Percentiles rank a stretch among this genome's conserved stretches.
Evolutionary conservation across 2,888 invertebrate genomes (phyloP).

Genomic region (Hololepta plana): DNA sequence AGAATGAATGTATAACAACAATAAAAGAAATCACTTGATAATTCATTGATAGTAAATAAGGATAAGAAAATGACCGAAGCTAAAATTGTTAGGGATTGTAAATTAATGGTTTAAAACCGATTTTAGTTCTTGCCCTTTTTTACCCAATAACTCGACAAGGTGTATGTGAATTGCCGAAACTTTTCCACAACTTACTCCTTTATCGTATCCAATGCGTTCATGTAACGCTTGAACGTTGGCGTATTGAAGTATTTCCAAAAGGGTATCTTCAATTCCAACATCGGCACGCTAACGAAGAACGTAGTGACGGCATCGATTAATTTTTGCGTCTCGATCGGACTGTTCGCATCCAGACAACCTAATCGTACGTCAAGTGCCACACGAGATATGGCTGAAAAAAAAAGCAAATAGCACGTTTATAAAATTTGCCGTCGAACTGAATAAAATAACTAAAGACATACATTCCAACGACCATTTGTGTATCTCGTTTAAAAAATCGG

Average conservation of each 20-base stretch:
- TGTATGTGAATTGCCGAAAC: no score
- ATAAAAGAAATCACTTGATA: no score
- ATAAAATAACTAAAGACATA: conserved; percentile 23
- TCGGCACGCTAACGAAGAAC: conserved; percentile 45
- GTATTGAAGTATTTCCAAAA: conserved; percentile 50
- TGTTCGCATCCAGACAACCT: conserved; percentile 38
- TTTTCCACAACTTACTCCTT: conserved; percentile 43
- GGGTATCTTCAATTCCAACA: conserved; percentile 44
- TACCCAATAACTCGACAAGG: no score
- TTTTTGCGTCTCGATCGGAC: conserved; percentile 36
- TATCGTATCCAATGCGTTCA: conserved; percentile 47
- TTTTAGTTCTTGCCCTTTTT: no score
- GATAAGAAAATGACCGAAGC: no score
- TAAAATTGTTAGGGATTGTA: no score
- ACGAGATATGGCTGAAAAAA: conserved; percentile 37
- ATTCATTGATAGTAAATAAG: no score
- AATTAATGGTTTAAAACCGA: no score
- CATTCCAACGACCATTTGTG: conserved; percentile 70
- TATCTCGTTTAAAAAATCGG: conserved; percentile 49
- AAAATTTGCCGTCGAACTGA: background rate
- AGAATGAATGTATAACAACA: no score
- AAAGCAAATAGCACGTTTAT: conserved; percentile 1
- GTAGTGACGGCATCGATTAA: conserved; percentile 48
- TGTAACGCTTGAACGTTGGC: conserved; percentile 40
- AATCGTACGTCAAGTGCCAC: conserved; percentile 46